Evolutionary conservation across 2,113 vertebrate species (phyloP).

Genomic region (Siphamia tubifer): DNA sequence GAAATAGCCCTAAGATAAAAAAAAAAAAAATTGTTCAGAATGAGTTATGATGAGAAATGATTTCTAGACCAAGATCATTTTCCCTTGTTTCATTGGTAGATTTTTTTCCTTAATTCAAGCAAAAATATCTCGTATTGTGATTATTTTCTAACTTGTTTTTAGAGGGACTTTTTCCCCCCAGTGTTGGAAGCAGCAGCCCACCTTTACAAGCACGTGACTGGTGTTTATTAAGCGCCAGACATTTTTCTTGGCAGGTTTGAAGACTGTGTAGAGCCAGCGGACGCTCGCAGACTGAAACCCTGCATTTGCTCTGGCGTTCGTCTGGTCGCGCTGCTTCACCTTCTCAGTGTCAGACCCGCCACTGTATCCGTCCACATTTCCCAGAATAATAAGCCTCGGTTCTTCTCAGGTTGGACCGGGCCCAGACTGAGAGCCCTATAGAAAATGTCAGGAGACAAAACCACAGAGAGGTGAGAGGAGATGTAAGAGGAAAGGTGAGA

Average conservation of each 20-base stretch:
- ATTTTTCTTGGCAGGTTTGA: slow-evolving; percentile 63
- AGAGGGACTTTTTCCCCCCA: too few relatives aligned
- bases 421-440: neutral
- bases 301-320: slow-evolving; percentile 22
- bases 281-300: slow-evolving; percentile 35
- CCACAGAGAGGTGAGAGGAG: slow-evolving; percentile 21
- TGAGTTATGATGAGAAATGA: too few relatives aligned
- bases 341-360: slow-evolving; percentile 19
- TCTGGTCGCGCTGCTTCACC: slow-evolving; percentile 19
- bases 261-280: slow-evolving; percentile 15
- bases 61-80: too few relatives aligned
- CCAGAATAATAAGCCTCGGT: slow-evolving; percentile 33
- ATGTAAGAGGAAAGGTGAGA: slow-evolving; percentile 42
- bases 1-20: too few relatives aligned
- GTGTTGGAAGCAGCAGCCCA: slow-evolving; percentile 28
- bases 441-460: slow-evolving; percentile 22
- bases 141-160: too few relatives aligned
- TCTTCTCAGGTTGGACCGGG: slow-evolving; percentile 24
- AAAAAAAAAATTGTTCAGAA: too few relatives aligned
- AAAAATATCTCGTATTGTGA: too few relatives aligned
- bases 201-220: slow-evolving; percentile 65
- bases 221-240: slow-evolving; percentile 61
- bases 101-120: too few relatives aligned
- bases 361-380: slow-evolving; percentile 19
- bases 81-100: too few relatives aligned